Evolutionary conservation across 2,113 vertebrate genomes (phyloP), one percentile per base, ranked within the genome.

Genomic region (Chloroceryle aenea): DNA sequence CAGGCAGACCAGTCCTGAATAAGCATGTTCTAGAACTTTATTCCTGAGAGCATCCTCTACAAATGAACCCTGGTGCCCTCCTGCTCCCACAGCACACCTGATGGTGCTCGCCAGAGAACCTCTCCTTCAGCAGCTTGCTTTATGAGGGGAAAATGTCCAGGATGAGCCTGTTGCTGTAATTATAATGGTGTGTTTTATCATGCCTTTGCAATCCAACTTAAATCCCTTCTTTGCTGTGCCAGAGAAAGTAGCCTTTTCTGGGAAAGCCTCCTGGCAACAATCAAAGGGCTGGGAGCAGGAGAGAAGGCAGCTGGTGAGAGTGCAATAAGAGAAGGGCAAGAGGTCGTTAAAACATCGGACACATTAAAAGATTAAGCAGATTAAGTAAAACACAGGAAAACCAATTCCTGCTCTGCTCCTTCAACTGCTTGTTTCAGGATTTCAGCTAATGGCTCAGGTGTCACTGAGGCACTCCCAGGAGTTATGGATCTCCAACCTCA

Each of bases 121-220:
- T 5, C 74, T 76, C 68, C 38, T 48, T 66, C 7, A 1, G 56
- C 34, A 34, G 50, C 66, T 63, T 15, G 5, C 23, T 40, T 47
- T 43, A 23, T 0, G 0, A 55, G 48, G 69, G 14, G 36, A 29
- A 63, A 68, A 36, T 38, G 53, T 42, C 42, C 42, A 93, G 67
- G 12, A 52, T 32, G 53, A 89, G 23, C 48, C 85, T 75, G 27
- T 72, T 82, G 62, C 82, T 93, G 66, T 79, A 67, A 79, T 61
- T 42, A 16, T 16, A 63, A 42, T 32, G 19, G 45, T 19, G 36
- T 0, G 0, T 38, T 92, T 87, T 90, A 59, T 85, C 61, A 16
- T 64, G 50, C 58, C 26, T 83, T 52, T 73, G 79, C 75, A 64
- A 80, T 73, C 36, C 59, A 64, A 13, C 10, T 4, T 40, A 64